Base-by-base conservation (phyloP, 2,888 invertebrate species). In the Minunthozetes semirufus region DNA sequence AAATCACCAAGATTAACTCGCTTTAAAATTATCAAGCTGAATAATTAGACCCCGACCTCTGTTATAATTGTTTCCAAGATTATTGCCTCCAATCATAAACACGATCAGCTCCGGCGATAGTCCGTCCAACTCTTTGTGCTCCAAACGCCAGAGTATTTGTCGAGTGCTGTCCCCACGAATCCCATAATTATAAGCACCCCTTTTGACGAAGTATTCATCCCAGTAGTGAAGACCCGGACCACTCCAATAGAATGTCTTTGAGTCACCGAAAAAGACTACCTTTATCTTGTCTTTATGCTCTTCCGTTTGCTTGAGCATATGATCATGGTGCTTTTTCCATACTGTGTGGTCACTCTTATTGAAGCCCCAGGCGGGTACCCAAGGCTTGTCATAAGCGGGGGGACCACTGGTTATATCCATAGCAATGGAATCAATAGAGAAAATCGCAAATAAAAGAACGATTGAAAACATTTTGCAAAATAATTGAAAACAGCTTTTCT, bases 101-200 rank as follows among this genome's bases (percentile, higher is more conserved):
- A 59, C 59, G 5, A 59, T 5, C 22, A 59, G 11, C 22, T 59
- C 22, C 8, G 59, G 59, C 22, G 59, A 19, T 22, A 59, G 22
- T 59, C 59, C 59, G 19, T 59, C 59, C 25, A 59, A 59, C 22
- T 59, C 59, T 22, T 59, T 19, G 25, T 59, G 59, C 5, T 59
- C 22, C 8, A 59, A 19, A 6, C 59, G 19, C 59, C 59, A 59
- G 13, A 59, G 19, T 11, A 59, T 22, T 59, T 59, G 59, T 59
- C 59, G 19, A 13, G 59, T 59, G 19, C 59, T 59, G 59, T 59
- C 59, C 8, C 59, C 59, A 22, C 25, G 11, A 59, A 59, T 59
- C 5, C 59, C 59, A 19, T 59, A 59, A 59, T 59, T 59, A 59
- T 59, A 59, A 59, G 22, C 59, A 25, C 25, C 59, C 4, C 59